Evolutionary conservation across 2,113 vertebrate species (phyloP).

Genomic region (Marmota monax): DNA sequence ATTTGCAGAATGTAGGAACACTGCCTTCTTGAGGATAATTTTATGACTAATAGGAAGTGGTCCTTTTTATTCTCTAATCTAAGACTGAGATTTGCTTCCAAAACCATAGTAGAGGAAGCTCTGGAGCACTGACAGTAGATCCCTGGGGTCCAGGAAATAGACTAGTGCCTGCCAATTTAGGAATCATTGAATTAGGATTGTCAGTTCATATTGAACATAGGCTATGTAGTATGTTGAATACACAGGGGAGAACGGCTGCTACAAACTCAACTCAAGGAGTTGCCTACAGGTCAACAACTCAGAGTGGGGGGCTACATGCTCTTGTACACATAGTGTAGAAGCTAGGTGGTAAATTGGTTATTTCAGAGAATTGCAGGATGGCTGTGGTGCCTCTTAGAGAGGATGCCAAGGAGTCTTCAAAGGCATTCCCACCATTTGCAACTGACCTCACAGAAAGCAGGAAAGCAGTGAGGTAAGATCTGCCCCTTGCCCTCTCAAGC

Average conservation of each 20-base stretch:
- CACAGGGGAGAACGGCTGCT: neutral
- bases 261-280: neutral
- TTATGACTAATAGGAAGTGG: neutral
- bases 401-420: neutral
- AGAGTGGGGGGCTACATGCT: rapidly evolving
- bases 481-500: neutral
- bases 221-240: neutral
- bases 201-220: rapidly evolving
- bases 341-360: rapidly evolving
- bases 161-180: neutral
- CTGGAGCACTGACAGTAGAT: neutral
- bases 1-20: neutral
- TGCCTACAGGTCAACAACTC: neutral
- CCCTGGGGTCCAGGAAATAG: neutral
- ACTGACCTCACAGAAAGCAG: neutral
- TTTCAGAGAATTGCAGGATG: neutral
- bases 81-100: neutral
- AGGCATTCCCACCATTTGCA: neutral
- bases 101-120: neutral
- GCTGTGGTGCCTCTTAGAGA: too few relatives aligned
- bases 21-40: neutral
- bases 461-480: neutral
- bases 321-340: neutral
- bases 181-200: neutral
- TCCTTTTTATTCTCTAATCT: neutral